Percentiles rank a stretch among this genome's conserved stretches.
These are phyloP conservation scores for Urocolius indicus DNA, from an alignment of 2,113 vertebrate species.

Conservation along the genomic window DNA sequence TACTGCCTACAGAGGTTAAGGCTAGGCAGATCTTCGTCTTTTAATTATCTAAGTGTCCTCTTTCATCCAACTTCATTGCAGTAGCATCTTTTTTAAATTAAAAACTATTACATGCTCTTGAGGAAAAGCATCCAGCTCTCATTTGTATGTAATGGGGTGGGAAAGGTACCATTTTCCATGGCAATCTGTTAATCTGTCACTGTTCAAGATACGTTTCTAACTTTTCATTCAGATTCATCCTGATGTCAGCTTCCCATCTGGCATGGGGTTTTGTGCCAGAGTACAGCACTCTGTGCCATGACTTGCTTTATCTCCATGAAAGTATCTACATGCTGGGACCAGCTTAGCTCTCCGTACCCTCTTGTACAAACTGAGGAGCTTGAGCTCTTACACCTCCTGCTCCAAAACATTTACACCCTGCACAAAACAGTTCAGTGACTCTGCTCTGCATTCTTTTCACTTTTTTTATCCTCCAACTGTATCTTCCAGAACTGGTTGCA, in stretches of 20 bases:
- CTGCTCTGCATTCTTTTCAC: not conserved
- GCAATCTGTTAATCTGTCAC: not conserved
- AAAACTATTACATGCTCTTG: not conserved
- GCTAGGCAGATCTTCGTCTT: not conserved
- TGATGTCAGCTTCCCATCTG: not conserved
- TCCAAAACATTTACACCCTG: not conserved
- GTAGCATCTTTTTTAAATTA: not conserved
- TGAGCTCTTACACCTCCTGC: not conserved
- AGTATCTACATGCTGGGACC: not conserved
- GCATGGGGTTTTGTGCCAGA: not conserved
- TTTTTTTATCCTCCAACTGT: rapidly evolving
- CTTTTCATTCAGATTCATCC: not conserved
- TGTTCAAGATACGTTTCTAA: not conserved
- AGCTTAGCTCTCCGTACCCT: not conserved
- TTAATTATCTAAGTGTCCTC: not conserved
- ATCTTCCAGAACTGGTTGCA: not conserved
- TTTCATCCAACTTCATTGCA: not conserved
- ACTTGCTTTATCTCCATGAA: not conserved
- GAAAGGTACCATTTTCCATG: not conserved
- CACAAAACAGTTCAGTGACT: not conserved
- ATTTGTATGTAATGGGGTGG: not conserved
- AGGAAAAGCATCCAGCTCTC: not conserved
- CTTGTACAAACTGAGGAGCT: not conserved
- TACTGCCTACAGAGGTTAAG: not conserved
- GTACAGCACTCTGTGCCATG: not conserved